Conservation (phyloP, 1,140 invertebrate genomes). For the Drosophila pectinifera region DNA sequence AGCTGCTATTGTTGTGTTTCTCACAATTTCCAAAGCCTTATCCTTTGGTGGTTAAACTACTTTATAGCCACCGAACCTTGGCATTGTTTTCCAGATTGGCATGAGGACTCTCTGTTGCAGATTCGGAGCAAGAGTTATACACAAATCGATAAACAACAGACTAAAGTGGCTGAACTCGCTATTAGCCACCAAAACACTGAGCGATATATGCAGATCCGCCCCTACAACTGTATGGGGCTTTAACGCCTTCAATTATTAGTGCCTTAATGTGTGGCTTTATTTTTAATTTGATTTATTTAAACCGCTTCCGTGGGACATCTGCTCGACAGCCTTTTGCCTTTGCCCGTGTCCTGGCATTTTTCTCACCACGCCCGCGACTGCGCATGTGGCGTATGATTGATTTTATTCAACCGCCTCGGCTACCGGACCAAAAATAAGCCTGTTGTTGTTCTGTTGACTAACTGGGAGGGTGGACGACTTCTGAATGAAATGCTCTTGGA, state of each 20-base stretch:
- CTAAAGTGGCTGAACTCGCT: constrained; percentile 49
- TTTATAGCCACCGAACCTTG: constrained; percentile 10
- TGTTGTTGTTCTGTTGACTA: constrained; percentile 32
- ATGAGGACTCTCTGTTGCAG: constrained; percentile 38
- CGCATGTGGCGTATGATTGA: constrained; percentile 76
- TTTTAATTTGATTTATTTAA: constrained; percentile 13
- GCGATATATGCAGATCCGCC: background rate
- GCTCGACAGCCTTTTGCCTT: constrained; percentile 21
- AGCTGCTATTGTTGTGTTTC: background rate
- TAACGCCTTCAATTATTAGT: constrained; percentile 1
- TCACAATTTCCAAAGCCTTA: constrained; percentile 6
- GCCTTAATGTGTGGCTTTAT: constrained; percentile 6
- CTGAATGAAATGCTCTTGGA: constrained; percentile 26
- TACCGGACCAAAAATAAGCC: constrained; percentile 15
- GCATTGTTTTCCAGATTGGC: constrained; percentile 33
- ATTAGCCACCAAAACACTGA: constrained; percentile 5
- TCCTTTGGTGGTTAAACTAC: constrained; percentile 29
- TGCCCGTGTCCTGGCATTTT: constrained; percentile 41
- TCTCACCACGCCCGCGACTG: constrained; percentile 50
- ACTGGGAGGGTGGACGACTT: background rate
- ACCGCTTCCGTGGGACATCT: constrained; percentile 26
- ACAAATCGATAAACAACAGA: constrained; percentile 71
- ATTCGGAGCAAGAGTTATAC: constrained; percentile 21
- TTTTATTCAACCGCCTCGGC: constrained; percentile 39
- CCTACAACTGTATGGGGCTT: background rate